Percentiles rank a stretch among this genome's conserved stretches.
Conservation (phyloP, 2,797 vertebrate genomes). For the Enteromius thamalakanensis region DNA sequence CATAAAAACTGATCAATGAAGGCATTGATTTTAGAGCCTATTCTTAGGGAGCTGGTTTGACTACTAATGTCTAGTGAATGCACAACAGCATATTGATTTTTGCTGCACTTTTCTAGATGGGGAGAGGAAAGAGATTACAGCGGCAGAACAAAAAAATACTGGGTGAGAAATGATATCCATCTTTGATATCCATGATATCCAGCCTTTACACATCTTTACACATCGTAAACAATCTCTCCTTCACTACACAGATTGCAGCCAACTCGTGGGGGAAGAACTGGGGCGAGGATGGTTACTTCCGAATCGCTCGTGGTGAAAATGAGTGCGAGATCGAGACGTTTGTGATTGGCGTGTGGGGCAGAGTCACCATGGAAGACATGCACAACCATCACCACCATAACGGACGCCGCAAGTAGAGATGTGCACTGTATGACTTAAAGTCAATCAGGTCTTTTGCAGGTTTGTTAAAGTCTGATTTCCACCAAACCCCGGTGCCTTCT, state of each 20-base stretch:
- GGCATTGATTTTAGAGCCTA: not conserved
- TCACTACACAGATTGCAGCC: conserved; percentile 82
- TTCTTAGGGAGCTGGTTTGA: not conserved
- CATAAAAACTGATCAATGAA: not conserved
- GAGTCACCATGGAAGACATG: conserved; percentile 95
- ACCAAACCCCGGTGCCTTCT: conserved; percentile 33
- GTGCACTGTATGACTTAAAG: conserved; percentile 17
- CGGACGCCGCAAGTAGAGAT: conserved; percentile 71
- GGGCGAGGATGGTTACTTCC: conserved; percentile 93
- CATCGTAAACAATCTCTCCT: not conserved
- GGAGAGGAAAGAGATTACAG: conserved; percentile 85
- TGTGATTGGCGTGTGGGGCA: conserved; percentile 93
- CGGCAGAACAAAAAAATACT: conserved; percentile 87
- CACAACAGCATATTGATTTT: conserved; percentile 26
- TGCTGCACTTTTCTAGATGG: conserved; percentile 81
- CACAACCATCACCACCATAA: conserved; percentile 74
- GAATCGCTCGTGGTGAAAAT: conserved; percentile 89
- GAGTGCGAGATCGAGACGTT: conserved; percentile 96
- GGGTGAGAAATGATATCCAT: conserved; percentile 79
- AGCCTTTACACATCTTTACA: not conserved
- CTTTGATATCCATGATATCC: too few species aligned
- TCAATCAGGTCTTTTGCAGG: conserved; percentile 41
- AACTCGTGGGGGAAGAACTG: conserved; percentile 97
- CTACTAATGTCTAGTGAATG: not conserved
- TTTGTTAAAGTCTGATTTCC: conserved; percentile 37